These are phyloP conservation scores for Periplaneta americana DNA, from an alignment of 1,140 invertebrate genomes.

Conservation along the genomic window DNA sequence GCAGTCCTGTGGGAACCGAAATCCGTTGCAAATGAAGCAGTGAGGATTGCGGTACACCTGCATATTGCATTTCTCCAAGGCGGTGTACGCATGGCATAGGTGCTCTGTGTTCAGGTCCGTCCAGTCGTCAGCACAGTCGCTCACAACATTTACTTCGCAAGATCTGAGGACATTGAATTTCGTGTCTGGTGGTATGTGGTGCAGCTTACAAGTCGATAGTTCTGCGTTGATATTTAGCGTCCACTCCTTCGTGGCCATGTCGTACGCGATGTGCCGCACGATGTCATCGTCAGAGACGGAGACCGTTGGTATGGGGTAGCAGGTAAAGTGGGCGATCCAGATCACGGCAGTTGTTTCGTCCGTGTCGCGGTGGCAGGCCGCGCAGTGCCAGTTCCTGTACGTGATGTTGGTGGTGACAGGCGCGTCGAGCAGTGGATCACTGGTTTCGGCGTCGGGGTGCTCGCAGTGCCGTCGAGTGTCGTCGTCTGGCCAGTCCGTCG, in stretches of 20 bases:
- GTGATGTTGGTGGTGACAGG: background rate
- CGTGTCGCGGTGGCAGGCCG: background rate
- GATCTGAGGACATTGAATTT: background rate
- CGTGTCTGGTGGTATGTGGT: background rate
- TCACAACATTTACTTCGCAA: background rate
- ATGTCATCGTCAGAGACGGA: background rate
- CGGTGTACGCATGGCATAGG: background rate
- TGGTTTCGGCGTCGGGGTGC: background rate
- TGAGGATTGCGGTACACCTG: background rate
- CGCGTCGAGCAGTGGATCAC: background rate
- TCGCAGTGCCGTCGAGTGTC: background rate
- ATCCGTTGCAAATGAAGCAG: background rate
- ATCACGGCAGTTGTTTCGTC: background rate
- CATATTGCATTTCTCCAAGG: background rate
- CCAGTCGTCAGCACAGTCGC: background rate
- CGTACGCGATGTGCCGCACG: background rate
- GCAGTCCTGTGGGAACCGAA: no score
- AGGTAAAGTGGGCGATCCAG: background rate
- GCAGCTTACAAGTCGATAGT: background rate
- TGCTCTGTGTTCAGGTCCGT: background rate
- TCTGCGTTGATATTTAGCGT: background rate
- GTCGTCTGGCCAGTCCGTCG: background rate
- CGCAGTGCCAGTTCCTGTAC: background rate
- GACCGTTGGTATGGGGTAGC: background rate
- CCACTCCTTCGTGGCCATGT: background rate